Conservation (phyloP, 1,140 invertebrate species). For the Dermatophagoides farinae region DNA sequence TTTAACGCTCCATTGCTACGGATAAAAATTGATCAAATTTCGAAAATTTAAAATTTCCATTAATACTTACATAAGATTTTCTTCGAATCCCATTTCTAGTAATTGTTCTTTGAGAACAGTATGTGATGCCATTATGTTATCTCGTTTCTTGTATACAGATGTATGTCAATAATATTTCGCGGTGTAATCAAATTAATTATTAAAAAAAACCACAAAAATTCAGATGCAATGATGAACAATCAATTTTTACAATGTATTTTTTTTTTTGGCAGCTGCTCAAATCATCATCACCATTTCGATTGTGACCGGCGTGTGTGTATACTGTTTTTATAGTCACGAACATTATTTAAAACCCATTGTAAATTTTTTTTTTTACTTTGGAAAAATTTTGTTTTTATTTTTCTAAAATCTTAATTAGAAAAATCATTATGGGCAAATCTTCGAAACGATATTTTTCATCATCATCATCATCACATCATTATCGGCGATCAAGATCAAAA, state of each 20-base stretch:
- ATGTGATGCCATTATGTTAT: slow-evolving; percentile 9
- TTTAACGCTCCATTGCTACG: neutral
- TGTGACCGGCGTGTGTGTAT: no score
- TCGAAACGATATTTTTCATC: slow-evolving; percentile 4
- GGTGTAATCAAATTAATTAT: neutral
- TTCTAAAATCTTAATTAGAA: neutral
- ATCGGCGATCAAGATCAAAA: neutral
- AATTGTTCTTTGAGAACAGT: slow-evolving; percentile 4
- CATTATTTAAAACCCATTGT: no score
- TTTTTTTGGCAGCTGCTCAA: neutral
- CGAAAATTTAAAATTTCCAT: neutral
- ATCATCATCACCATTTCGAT: neutral
- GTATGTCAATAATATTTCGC: neutral
- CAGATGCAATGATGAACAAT: neutral
- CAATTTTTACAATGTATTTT: neutral
- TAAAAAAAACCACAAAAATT: neutral
- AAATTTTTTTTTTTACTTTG: neutral
- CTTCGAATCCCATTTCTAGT: slow-evolving; percentile 9
- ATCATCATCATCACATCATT: neutral
- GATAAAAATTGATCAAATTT: neutral
- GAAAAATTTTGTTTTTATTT: neutral
- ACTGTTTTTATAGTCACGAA: no score
- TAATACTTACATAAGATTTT: slow-evolving; percentile 1
- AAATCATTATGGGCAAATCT: neutral
- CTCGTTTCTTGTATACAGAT: neutral